Conservation (phyloP, 2,113 vertebrate species). For the Gobio gobio region DNA sequence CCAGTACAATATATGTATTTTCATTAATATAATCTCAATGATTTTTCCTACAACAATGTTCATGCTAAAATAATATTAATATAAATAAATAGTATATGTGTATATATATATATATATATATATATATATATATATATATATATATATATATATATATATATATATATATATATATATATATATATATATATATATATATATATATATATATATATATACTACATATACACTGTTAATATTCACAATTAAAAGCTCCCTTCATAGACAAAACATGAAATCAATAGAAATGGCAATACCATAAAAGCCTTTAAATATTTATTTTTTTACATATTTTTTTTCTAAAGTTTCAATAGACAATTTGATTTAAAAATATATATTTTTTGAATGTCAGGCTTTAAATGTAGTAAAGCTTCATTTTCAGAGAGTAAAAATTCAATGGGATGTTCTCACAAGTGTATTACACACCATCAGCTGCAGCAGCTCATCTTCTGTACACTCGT, state of each 20-base stretch:
- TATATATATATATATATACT: no score
- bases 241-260: neutral
- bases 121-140: no score
- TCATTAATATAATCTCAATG: neutral
- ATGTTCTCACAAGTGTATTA: constrained; percentile 56
- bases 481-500: constrained; percentile 92
- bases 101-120: no score
- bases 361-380: no score
- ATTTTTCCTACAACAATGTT: neutral
- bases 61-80: neutral
- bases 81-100: no score
- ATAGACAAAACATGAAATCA: neutral
- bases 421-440: neutral
- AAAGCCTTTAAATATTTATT: neutral
- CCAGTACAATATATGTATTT: neutral
- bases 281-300: neutral
- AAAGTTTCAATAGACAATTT: neutral
- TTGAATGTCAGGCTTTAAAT: neutral
- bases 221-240: neutral
- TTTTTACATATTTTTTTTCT: no score
- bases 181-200: no score
- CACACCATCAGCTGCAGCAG: constrained; percentile 87
- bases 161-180: no score
- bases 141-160: no score
- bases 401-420: neutral